Percentiles rank a stretch among this genome's conserved stretches.
Conservation (phyloP, 2,113 vertebrate genomes). For the Corythaixoides concolor region DNA sequence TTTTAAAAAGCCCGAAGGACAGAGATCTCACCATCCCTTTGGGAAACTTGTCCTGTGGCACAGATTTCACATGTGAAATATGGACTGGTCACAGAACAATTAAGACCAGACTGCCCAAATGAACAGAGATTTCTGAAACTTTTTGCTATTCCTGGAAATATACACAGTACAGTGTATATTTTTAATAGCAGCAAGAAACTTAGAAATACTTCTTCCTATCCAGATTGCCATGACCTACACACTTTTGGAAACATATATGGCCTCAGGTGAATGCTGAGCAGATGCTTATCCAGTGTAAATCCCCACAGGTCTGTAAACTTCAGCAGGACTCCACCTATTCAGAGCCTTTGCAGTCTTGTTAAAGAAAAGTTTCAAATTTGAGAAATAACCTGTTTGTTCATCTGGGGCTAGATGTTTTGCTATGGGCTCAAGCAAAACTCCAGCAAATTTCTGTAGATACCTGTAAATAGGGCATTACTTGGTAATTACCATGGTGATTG, state of each 20-base stretch:
- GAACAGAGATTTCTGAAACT: not conserved
- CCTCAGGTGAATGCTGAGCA: not conserved
- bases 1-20: not conserved
- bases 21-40: not conserved
- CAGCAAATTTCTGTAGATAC: not conserved
- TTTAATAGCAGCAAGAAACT: not conserved
- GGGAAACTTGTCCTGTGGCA: not conserved
- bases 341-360: not conserved
- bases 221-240: not conserved
- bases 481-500: conserved; percentile 29
- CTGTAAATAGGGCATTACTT: conserved; percentile 20
- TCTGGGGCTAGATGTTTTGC: not conserved
- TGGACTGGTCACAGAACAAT: accelerated
- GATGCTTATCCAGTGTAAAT: conserved; percentile 7
- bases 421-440: not conserved
- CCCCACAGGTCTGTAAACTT: not conserved
- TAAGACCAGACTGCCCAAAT: not conserved
- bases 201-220: not conserved
- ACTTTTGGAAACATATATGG: not conserved
- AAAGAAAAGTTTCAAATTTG: not conserved
- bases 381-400: not conserved
- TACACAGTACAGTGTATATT: not conserved
- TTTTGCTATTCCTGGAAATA: not conserved
- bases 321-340: not conserved
- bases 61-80: not conserved